Base-by-base conservation (phyloP, 2,888 invertebrate genomes). In the Hermodice carunculata region DNA sequence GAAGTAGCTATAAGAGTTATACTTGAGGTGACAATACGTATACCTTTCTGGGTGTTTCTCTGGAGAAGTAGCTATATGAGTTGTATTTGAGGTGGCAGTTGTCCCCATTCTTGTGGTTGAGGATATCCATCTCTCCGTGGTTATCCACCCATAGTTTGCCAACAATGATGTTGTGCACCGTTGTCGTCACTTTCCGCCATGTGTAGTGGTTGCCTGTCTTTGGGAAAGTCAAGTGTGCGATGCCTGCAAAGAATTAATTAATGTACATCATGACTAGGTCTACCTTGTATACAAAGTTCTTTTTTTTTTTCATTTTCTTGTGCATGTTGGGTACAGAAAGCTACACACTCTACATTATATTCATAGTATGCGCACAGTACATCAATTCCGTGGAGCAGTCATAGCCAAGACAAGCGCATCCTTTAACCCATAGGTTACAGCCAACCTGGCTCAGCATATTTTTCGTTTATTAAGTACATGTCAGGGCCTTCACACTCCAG, bases 131-230 rank as follows among this genome's bases (percentile, higher is more conserved):
- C 85, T 99, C 98, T 49, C 99, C 99, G 85, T 98, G 96, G 87
- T 99, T 96, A 89, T 99, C 99, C 65, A 99, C 96, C 99, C 99
- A 99, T 76, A 99, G 89, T 87, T 95, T 96, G 73, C 99, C 99
- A 64, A 99, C 98, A 79, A 99, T 98, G 80, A 99, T 99, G 87
- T 99, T 99, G 89, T 99, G 98, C 56, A 99, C 97, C 4, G 98
- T 98, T 26, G 98, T 99, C 26, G 97, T 98, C 58, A 98, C 89
- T 90, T 99, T 99, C 76, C 96, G 91, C 97, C 98, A 99, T 6
- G 96, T 94, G 88, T 95, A 99, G 84, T 95, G 95, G 86, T 94
- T 93, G 8, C 85, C 85, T 22, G 84, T 78, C 59, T 82, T 85
- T 59, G 79, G 82, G 80, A 91, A 91, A 46, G 87, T 83, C 64